These are phyloP conservation scores for Ectropis grisescens DNA, from an alignment of 1,140 invertebrate species.

Conservation along the genomic window DNA sequence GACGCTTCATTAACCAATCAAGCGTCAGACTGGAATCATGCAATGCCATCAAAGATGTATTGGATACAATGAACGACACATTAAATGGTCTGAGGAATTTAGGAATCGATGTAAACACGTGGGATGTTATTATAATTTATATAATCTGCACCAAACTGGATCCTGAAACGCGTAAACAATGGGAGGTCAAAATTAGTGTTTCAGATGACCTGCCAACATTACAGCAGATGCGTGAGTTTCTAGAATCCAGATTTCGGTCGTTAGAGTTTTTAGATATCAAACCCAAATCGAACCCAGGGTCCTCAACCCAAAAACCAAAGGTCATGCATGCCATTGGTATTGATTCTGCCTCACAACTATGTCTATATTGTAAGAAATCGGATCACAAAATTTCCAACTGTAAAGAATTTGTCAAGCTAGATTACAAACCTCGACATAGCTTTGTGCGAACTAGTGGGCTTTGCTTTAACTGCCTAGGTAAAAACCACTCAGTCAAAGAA, in stretches of 20 bases:
- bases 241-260: neutral
- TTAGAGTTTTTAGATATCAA: neutral
- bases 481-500: neutral
- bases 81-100: slow-evolving; percentile 8
- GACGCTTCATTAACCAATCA: no score
- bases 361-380: neutral
- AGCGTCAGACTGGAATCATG: slow-evolving; percentile 9
- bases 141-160: slow-evolving; percentile 3
- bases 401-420: slow-evolving; percentile 1
- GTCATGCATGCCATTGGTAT: neutral
- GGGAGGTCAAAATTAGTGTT: slow-evolving; percentile 15
- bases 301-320: neutral
- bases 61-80: no score
- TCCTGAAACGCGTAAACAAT: slow-evolving; percentile 3
- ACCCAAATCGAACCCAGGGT: neutral
- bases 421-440: neutral
- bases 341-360: neutral
- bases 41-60: slow-evolving; percentile 7
- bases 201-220: slow-evolving; percentile 1
- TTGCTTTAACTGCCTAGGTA: neutral
- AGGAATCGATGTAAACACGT: slow-evolving; percentile 1
- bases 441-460: neutral
- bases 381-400: slow-evolving; percentile 1
- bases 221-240: neutral
- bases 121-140: slow-evolving; percentile 6